These are phyloP conservation scores for Scomber japonicus DNA, from an alignment of 2,113 vertebrate species.

Conservation along the genomic window DNA sequence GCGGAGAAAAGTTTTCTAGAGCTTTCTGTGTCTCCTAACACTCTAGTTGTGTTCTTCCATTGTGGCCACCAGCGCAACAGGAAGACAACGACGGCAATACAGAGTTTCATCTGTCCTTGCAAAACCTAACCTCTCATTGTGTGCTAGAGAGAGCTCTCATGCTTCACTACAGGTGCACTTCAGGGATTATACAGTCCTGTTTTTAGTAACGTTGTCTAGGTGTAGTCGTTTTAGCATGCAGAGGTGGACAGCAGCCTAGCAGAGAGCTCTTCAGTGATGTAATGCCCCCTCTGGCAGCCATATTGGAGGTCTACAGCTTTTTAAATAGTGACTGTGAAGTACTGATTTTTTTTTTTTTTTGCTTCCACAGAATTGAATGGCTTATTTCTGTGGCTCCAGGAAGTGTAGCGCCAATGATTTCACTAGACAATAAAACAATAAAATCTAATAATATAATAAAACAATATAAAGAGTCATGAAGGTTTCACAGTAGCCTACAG, in stretches of 20 bases:
- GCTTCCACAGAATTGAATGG: background rate
- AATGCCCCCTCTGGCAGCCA: conserved; percentile 35
- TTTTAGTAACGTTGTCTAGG: background rate
- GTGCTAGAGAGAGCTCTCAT: background rate
- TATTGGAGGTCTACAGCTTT: conserved; percentile 16
- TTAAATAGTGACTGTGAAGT: conserved; percentile 8
- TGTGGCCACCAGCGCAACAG: conserved; percentile 26
- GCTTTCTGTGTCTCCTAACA: conserved; percentile 22
- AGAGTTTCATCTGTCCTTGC: conserved; percentile 15
- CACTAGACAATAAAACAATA: too few species aligned
- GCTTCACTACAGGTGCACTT: background rate
- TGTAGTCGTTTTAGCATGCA: conserved; percentile 13
- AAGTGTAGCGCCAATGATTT: too few species aligned
- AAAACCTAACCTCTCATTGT: background rate
- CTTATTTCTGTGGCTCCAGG: background rate
- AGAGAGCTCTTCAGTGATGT: conserved; percentile 28
- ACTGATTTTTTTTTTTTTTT: conserved; percentile 24
- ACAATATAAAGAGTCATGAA: too few species aligned
- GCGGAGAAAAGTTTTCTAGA: conserved; percentile 49
- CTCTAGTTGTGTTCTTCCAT: background rate
- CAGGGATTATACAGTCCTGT: background rate
- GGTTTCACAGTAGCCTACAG: too few species aligned
- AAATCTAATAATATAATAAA: too few species aligned
- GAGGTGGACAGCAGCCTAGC: conserved; percentile 11
- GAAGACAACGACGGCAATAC: conserved; percentile 1